Evolutionary conservation across 1,140 invertebrate species (phyloP), one percentile per base, ranked within the genome.

Genomic region (Drosophila ananassae): DNA sequence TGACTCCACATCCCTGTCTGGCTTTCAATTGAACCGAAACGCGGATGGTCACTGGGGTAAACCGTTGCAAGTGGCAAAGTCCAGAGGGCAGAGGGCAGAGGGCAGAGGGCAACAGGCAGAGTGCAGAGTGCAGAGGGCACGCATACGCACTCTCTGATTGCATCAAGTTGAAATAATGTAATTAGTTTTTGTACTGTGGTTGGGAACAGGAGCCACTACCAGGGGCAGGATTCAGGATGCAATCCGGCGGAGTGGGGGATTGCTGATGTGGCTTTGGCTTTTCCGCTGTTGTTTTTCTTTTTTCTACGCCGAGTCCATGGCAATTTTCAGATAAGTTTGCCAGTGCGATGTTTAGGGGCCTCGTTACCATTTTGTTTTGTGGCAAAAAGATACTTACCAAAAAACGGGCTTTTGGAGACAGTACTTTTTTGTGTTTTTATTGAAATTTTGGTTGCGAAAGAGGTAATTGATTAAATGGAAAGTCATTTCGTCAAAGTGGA

Each of bases 111-210:
- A 13, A 37, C 22, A 47, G 28, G 32, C 44, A 30, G 48, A n/a
- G 21, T 34, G 13, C 47, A 44, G 41, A 44, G 41, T 5, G 41
- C 41, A 44, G 44, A 47, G 44, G 44, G 44, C 50, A 74, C 44
- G 48, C 73, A 76, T 48, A 85, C 82, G 82, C 82, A 87, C 81
- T 77, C 82, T 71, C 78, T 87, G 82, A 85, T 85, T 85, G 82
- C 82, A 79, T 87, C 82, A 85, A 87, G 78, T 87, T 87, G 78
- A 78, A 87, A 85, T 87, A 85, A 85, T 87, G 82, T 87, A 85
- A 85, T 85, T 85, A 85, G 82, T 85, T 85, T 85, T 85, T 82
- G 83, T 63, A 74, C 69, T 47, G 77, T 55, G 81, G 78, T 81
- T 60, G 32, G 53, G 39, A 41, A 21, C 41, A 13, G 41, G 7